Base-by-base conservation (phyloP, 2,113 vertebrate species). In the Monopterus albus region DNA sequence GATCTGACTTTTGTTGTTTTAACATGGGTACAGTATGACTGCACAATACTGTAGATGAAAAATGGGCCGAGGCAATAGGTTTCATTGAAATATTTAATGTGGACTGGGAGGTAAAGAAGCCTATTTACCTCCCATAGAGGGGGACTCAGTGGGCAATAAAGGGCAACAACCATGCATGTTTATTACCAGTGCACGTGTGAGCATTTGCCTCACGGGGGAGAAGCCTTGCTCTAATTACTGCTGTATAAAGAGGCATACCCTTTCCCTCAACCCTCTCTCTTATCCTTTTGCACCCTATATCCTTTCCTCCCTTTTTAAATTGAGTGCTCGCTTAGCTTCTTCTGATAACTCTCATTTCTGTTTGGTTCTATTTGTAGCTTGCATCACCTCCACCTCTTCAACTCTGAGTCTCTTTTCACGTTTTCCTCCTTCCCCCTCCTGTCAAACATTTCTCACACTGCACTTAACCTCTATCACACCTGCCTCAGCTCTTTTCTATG, bases 181-280 rank as follows among this genome's bases (percentile, higher is more conserved):
- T 45, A 73, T 77, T 55, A 74, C 36, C 57, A 74, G 72, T 31
- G 29, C 14, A 36, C 57, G 76, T 49, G 76, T 74, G 75, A 80
- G 83, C 52, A 14, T 86, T 50, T 60, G 64, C 51, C 64, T 78
- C 83, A 68, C 71, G 72, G 60, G 60, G 80, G 86, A 85, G 62
- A 50, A 45, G 80, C 49, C 73, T 77, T 0, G 52, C 77, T 82
- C 75, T 87, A 90, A 88, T 88, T 87, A 89, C 78, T 45, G 65
- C 75, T 72, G 62, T 79, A 66, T 67, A 68, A 70, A 23, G 10
- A 78, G 56, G 63, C 63, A 84, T 88, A 86, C 71, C 83, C 83
- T 82, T 85, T 68, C 63, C 61, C 72, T 83, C 81, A 80, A 72
- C 81, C 74, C 68, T 23, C 65, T 67, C 60, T 49, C 52, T 20